phyloP scores from a whole-genome alignment of 2,113 vertebrate species.

The Herpetotheres cachinnans region DNA sequence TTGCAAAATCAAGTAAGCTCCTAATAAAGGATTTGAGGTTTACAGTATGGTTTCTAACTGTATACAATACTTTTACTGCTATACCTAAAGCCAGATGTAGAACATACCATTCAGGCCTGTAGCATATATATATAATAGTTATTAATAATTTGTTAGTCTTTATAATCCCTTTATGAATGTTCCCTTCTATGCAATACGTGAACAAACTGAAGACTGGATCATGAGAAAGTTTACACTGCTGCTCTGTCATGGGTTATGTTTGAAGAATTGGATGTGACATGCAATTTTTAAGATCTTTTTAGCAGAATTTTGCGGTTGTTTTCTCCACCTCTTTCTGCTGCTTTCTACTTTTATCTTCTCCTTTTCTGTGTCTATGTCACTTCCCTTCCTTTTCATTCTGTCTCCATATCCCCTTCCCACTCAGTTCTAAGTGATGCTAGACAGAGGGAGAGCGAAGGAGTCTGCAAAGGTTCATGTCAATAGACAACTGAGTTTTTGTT shows the following conservation, averaged over 20 bases:
- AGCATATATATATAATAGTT: background rate
- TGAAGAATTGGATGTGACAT: background rate
- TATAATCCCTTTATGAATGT: background rate
- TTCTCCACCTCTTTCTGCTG: background rate
- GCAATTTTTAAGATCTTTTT: background rate
- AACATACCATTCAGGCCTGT: background rate
- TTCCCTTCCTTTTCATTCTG: background rate
- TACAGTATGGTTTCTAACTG: background rate
- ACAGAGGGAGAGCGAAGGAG: background rate
- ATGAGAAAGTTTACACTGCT: background rate
- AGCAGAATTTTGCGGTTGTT: background rate
- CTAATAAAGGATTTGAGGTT: background rate
- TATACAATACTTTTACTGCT: background rate
- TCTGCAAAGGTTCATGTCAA: background rate
- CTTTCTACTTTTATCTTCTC: background rate
- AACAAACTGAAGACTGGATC: background rate
- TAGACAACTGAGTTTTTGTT: background rate
- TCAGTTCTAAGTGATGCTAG: background rate
- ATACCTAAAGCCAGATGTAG: background rate
- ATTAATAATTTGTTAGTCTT: background rate
- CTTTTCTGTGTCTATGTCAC: background rate
- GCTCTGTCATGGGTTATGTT: background rate
- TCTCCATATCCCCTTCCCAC: background rate
- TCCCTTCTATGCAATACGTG: background rate
- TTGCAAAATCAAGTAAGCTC: background rate